These are phyloP conservation scores for Lycophotia porphyrea DNA, from an alignment of 2,888 invertebrate species.

Conservation along the genomic window DNA sequence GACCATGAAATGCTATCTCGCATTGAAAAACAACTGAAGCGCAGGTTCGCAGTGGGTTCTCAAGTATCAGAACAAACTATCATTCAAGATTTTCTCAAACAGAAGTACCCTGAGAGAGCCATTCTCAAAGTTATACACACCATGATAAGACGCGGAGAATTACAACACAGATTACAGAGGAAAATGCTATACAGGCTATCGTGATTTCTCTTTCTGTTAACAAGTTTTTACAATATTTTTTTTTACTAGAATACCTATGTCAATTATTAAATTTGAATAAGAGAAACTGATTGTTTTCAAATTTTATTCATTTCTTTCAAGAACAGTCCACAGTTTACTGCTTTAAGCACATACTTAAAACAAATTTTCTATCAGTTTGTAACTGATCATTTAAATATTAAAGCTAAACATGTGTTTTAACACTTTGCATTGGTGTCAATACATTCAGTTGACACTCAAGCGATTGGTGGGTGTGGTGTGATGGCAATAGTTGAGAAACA, in stretches of 20 bases:
- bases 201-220: slow-evolving; percentile 79
- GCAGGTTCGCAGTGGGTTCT: slow-evolving; percentile 98
- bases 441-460: slow-evolving; percentile 25
- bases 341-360: slow-evolving; percentile 49
- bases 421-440: slow-evolving; percentile 44
- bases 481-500: slow-evolving; percentile 34
- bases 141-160: slow-evolving; percentile 98
- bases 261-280: slow-evolving; percentile 36
- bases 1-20: slow-evolving; percentile 97
- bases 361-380: slow-evolving; percentile 69
- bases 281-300: slow-evolving; percentile 14
- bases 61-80: slow-evolving; percentile 98
- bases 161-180: slow-evolving; percentile 98
- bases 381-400: slow-evolving; percentile 67
- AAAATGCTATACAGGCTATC: slow-evolving; percentile 98
- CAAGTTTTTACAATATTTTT: slow-evolving; percentile 8
- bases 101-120: slow-evolving; percentile 96
- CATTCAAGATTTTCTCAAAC: slow-evolving; percentile 95
- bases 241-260: slow-evolving; percentile 1
- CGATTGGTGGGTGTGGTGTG: slow-evolving; percentile 1
- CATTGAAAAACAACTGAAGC: slow-evolving; percentile 98
- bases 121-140: slow-evolving; percentile 97
- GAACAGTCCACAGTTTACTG: slow-evolving; percentile 53
- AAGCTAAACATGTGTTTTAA: slow-evolving; percentile 52
- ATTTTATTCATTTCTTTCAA: slow-evolving; percentile 53